phyloP scores from a whole-genome alignment of 1,140 invertebrate species.

The Drosophila kurseongensis region DNA sequence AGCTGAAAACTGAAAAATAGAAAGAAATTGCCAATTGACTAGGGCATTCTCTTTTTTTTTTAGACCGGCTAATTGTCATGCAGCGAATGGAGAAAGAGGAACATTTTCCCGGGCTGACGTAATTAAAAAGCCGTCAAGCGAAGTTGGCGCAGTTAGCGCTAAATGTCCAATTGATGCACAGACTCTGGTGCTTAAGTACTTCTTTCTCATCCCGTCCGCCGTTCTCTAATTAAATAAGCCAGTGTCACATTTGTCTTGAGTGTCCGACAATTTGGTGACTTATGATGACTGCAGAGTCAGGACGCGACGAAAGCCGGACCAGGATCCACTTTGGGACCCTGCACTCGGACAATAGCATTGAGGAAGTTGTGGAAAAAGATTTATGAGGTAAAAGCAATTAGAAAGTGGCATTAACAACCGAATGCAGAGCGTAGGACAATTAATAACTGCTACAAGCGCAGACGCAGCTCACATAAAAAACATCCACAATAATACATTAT shows the following conservation, averaged over 20 bases:
- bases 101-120: constrained; percentile 61
- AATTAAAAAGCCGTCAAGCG: constrained; percentile 79
- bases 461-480: not conserved
- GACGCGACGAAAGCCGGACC: constrained; percentile 29
- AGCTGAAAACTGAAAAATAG: constrained; percentile 27
- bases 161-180: constrained; percentile 79
- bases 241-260: constrained; percentile 78
- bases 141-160: constrained; percentile 58
- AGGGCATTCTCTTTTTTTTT: constrained; percentile 46
- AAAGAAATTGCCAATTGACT: constrained; percentile 56
- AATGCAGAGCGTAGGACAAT: constrained; percentile 55
- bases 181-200: constrained; percentile 56
- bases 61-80: constrained; percentile 69
- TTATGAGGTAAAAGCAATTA: constrained; percentile 82
- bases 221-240: constrained; percentile 79
- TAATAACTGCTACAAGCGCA: constrained; percentile 52
- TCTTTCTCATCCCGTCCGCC: constrained; percentile 46
- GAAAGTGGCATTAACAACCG: constrained; percentile 77
- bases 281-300: constrained; percentile 70
- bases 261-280: constrained; percentile 77
- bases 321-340: not conserved
- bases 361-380: constrained; percentile 47
- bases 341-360: constrained; percentile 13
- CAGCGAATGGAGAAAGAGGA: constrained; percentile 10
- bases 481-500: not conserved